These are phyloP conservation scores for Pyrgilauda ruficollis DNA, from an alignment of 2,113 vertebrate genomes.

Conservation along the genomic window DNA sequence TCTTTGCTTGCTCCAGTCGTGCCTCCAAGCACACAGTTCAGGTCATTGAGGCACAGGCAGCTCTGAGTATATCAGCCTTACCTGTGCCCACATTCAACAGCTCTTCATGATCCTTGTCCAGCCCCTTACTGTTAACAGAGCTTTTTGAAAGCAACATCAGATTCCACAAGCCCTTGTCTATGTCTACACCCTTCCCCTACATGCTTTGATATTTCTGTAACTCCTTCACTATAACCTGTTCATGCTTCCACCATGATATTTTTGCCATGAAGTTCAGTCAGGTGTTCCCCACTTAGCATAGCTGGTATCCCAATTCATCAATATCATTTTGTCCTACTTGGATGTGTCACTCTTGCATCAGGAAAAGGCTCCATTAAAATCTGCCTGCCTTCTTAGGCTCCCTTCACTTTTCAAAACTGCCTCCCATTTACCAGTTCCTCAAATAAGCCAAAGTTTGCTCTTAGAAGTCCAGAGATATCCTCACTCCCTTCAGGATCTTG, in stretches of 20 bases:
- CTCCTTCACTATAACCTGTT: neutral
- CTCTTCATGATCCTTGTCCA: neutral
- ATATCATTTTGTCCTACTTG: neutral
- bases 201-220: neutral
- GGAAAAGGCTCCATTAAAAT: neutral
- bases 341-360: neutral
- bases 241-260: neutral
- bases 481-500: neutral
- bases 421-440: neutral
- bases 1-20: neutral
- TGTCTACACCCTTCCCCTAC: neutral
- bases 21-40: fast-evolving
- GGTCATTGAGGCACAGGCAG: neutral
- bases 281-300: neutral
- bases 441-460: neutral
- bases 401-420: neutral
- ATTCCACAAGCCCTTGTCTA: neutral
- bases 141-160: neutral
- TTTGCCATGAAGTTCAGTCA: neutral
- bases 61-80: neutral
- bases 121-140: neutral
- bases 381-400: neutral
- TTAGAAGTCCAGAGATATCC: neutral
- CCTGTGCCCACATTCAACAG: neutral
- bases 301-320: neutral